Evolutionary conservation across 2,888 invertebrate species (phyloP).

Genomic region (Polietes domitor): DNA sequence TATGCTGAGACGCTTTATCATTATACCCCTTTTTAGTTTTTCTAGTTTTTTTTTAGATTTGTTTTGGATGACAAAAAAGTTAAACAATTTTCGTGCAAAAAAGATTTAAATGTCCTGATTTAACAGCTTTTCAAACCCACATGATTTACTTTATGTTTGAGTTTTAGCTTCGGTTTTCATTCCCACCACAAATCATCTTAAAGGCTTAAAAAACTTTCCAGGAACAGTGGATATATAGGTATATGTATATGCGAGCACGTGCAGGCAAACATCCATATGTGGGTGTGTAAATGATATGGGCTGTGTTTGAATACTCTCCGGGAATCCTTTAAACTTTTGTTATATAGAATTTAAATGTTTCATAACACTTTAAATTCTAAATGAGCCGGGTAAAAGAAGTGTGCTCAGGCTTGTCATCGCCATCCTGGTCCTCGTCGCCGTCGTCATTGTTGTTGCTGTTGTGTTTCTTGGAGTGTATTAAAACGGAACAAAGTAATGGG

Average conservation of each 20-base stretch:
- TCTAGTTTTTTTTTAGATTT: no score
- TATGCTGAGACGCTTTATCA: no score
- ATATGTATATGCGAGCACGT: neutral
- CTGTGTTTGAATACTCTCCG: constrained; percentile 41
- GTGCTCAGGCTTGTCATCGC: neutral
- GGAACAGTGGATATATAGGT: neutral
- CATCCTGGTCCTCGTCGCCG: neutral
- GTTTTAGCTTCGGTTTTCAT: constrained; percentile 13
- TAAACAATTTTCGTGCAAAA: neutral
- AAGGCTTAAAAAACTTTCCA: neutral
- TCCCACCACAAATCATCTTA: constrained; percentile 25
- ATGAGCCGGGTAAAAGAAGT: constrained; percentile 47
- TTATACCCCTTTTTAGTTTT: no score
- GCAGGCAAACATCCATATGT: neutral
- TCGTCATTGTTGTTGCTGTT: neutral
- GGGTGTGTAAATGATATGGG: constrained; percentile 29
- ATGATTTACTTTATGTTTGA: constrained; percentile 20
- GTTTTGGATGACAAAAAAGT: no score
- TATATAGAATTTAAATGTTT: constrained; percentile 23
- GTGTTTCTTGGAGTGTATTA: neutral
- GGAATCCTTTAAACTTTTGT: constrained; percentile 42
- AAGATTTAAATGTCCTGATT: neutral
- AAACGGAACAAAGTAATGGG: constrained; percentile 6
- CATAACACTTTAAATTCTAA: constrained; percentile 44
- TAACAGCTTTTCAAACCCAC: neutral